Base-by-base conservation (phyloP, 2,888 invertebrate genomes). In the Fabriciana adippe region DNA sequence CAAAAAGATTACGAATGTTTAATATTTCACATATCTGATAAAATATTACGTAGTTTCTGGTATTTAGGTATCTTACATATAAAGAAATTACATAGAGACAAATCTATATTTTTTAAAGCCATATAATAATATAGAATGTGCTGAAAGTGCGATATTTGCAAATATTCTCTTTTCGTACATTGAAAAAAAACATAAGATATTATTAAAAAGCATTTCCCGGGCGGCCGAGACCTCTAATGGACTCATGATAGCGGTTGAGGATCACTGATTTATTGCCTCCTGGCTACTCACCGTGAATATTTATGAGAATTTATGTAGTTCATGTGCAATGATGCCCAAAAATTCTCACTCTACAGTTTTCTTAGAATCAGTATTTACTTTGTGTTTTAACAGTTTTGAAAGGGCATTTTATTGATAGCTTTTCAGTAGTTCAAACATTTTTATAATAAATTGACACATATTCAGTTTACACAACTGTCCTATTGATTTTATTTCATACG, bases 231-330 rank as follows among this genome's bases (percentile, higher is more conserved):
- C 80, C 84, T 81, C 88, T 89, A 90, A 90, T 90, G 89, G 89
- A 82, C 83, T 78, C 77, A 79, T 73, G 88, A 88, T 88, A 89
- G 83, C 85, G 85, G 81, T 78, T 82, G 79, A 82, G 76, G 77
- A 81, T 73, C 75, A 74, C 84, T 90, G 90, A 91, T 91, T 90
- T 91, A 91, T 89, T 75, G 77, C 80, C 78, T 69, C 76, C 80
- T 78, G 82, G 81, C 78, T 81, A 87, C 90, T 86, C 87, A 84
- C 85, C 87, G 84, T 89, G 89, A 89, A 89, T 88, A 83, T 85
- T 81, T 78, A 78, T 78, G 78, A 78, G 69, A 85, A 87, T 86
- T 87, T 87, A 88, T 82, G 82, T 63, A 69, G 62, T 72, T 51
- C 63, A 54, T 59, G 67, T 62, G 53, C 68, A 47, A 59, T 53